Conservation (phyloP, 1,140 invertebrate species). For the Trichonephila inaurata region DNA sequence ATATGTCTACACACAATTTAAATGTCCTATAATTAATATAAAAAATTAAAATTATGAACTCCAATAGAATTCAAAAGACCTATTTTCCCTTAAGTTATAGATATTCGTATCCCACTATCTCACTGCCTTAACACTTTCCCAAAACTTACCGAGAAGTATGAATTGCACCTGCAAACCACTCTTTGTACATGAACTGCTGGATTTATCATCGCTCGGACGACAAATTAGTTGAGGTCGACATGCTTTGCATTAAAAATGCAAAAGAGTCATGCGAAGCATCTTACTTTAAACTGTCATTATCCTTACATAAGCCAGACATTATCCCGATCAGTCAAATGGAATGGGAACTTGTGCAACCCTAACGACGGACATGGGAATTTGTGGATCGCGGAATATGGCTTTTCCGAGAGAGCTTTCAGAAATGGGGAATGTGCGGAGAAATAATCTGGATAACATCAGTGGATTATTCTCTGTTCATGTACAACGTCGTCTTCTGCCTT, state of each 20-base stretch:
- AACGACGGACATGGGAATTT: slow-evolving; percentile 41
- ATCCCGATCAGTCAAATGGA: slow-evolving; percentile 48
- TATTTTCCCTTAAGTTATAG: too few species aligned
- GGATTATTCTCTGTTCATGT: too few species aligned
- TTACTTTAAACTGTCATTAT: slow-evolving; percentile 32
- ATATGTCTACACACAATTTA: too few species aligned
- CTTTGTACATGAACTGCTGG: not conserved
- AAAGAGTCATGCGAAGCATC: not conserved
- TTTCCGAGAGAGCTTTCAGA: not conserved
- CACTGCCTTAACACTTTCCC: not conserved
- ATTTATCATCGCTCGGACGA: not conserved
- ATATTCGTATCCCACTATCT: too few species aligned
- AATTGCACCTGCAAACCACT: not conserved
- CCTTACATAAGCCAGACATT: slow-evolving; percentile 16
- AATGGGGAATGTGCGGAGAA: not conserved
- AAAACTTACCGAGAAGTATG: not conserved
- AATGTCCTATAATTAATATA: too few species aligned
- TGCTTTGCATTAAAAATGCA: slow-evolving; percentile 19
- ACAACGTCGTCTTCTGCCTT: too few species aligned
- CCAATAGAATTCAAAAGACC: too few species aligned
- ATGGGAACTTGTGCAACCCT: not conserved
- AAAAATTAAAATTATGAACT: too few species aligned
- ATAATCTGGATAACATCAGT: too few species aligned
- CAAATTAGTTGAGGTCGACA: not conserved
- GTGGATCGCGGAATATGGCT: not conserved